Conservation (phyloP, 2,113 vertebrate genomes). For the Ramphastos sulfuratus region DNA sequence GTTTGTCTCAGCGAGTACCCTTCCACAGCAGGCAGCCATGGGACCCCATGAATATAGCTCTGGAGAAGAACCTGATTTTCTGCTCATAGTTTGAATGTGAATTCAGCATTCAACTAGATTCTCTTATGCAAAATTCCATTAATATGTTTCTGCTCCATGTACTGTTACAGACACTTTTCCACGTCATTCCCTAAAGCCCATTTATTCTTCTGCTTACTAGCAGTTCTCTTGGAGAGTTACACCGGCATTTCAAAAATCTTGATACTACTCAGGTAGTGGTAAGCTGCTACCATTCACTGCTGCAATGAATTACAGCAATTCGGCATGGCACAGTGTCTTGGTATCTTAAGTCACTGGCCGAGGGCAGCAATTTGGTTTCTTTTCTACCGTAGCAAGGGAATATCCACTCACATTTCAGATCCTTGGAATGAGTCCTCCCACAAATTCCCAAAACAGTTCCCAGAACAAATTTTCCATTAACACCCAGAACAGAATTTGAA, state of each 20-base stretch:
- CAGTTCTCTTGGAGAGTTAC: not conserved
- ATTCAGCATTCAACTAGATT: not conserved
- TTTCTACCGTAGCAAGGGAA: not conserved
- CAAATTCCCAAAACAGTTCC: not conserved
- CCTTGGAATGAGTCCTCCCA: not conserved
- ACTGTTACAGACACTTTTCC: not conserved
- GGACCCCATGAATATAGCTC: not conserved
- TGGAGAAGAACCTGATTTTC: slow-evolving; percentile 6
- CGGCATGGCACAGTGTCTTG: not conserved
- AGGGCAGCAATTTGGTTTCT: slow-evolving; percentile 18
- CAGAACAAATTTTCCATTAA: not conserved
- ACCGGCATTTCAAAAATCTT: not conserved
- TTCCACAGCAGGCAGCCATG: not conserved
- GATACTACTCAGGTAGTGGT: not conserved
- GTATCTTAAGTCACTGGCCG: not conserved
- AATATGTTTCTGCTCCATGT: not conserved
- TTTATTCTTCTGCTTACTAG: slow-evolving; percentile 16
- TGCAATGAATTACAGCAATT: not conserved
- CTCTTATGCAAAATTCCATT: not conserved
- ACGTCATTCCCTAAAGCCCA: not conserved
- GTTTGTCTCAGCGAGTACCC: not conserved
- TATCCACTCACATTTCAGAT: not conserved
- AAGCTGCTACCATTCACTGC: slow-evolving; percentile 9
- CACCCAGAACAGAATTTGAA: not conserved
- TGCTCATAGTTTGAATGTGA: not conserved